A percentile compares a stretch with the other conserved stretches of the same genome.
These are phyloP conservation scores for Drosophila birchii DNA, from an alignment of 2,888 invertebrate genomes.

Conservation along the genomic window DNA sequence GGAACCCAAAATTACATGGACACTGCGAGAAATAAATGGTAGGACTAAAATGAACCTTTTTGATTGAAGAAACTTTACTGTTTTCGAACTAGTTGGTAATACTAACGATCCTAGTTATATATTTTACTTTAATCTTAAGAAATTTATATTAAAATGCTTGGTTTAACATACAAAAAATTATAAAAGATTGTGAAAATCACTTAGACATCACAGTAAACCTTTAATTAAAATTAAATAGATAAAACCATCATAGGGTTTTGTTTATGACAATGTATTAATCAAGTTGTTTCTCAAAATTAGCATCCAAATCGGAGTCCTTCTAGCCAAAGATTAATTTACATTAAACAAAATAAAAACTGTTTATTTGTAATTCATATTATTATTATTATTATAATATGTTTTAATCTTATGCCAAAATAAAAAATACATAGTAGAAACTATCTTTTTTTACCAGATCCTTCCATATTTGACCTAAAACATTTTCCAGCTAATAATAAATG, in stretches of 20 bases:
- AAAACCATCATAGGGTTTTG: background rate
- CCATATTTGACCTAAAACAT: background rate
- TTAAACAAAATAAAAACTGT: background rate
- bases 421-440: background rate
- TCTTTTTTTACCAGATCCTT: background rate
- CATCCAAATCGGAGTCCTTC: background rate
- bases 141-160: background rate
- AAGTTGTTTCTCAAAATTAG: background rate
- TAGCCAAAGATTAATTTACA: background rate
- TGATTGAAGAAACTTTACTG: no score
- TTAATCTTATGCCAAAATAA: background rate
- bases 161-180: background rate
- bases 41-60: background rate
- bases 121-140: background rate
- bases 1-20: slow-evolving; percentile 22
- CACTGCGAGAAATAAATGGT: background rate
- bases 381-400: background rate
- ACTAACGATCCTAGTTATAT: background rate
- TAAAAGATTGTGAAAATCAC: background rate
- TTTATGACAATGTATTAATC: background rate
- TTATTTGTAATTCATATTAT: background rate
- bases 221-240: background rate
- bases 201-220: no score
- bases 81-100: fast-evolving
- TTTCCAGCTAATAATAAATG: slow-evolving; percentile 4